Percentiles rank a stretch among this genome's conserved stretches.
phyloP scores from a whole-genome alignment of 2,797 vertebrate genomes.

The Rousettus madagascariensis region DNA sequence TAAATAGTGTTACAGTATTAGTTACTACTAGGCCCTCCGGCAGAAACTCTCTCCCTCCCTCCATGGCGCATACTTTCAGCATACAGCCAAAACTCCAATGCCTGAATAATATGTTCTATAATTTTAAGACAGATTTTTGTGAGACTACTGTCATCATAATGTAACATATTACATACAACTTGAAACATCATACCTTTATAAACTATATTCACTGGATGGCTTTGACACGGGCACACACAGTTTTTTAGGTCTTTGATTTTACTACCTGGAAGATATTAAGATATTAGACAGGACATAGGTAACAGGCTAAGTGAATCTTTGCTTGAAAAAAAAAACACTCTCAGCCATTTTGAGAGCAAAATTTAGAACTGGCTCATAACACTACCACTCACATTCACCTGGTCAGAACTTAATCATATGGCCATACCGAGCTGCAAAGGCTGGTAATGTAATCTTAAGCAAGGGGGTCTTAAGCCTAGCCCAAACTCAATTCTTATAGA shows the following conservation, averaged over 20 bases:
- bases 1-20: neutral
- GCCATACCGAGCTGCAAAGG: neutral
- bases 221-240: neutral
- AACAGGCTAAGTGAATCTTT: neutral
- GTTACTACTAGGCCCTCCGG: neutral
- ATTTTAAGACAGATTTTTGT: conserved; percentile 25
- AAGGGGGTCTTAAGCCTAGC: neutral
- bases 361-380: neutral
- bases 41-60: neutral
- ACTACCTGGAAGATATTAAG: neutral
- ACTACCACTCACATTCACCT: neutral
- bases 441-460: neutral
- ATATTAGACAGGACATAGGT: neutral
- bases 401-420: neutral
- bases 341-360: neutral
- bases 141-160: neutral
- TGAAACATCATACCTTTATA: neutral
- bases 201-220: neutral
- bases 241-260: conserved; percentile 32
- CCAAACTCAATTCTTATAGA: neutral
- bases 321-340: neutral
- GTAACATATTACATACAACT: neutral
- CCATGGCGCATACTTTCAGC: neutral
- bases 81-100: neutral
- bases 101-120: neutral